Evolutionary conservation across 2,113 vertebrate species (phyloP).

Genomic region (Macquaria australasica): DNA sequence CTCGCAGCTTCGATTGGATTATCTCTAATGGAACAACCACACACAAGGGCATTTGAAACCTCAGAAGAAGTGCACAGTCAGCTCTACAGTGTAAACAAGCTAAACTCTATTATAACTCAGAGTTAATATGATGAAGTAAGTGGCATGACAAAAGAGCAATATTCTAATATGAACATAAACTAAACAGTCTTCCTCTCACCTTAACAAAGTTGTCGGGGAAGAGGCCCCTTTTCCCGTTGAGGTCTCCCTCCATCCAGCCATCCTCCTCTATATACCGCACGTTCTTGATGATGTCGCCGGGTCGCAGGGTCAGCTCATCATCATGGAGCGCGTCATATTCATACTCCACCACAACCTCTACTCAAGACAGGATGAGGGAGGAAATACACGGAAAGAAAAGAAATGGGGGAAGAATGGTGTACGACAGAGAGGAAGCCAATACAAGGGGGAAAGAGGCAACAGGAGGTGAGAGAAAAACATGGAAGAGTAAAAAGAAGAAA

Average conservation of each 20-base stretch:
- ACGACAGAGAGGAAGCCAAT: neutral
- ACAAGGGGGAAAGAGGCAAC: no score
- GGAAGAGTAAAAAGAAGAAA: neutral
- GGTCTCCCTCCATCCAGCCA: slow-evolving; percentile 97
- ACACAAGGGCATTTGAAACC: neutral
- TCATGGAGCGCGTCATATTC: slow-evolving; percentile 94
- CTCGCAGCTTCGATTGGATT: neutral
- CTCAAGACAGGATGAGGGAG: slow-evolving; percentile 55
- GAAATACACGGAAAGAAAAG: neutral
- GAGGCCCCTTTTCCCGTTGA: slow-evolving; percentile 92
- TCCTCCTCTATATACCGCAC: slow-evolving; percentile 93
- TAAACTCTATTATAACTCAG: neutral
- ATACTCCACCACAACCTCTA: slow-evolving; percentile 96
- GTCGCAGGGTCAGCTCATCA: slow-evolving; percentile 93
- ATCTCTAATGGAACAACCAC: slow-evolving; percentile 2
- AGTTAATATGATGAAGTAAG: neutral
- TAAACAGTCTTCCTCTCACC: slow-evolving; percentile 77
- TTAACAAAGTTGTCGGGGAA: slow-evolving; percentile 99
- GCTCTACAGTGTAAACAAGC: neutral
- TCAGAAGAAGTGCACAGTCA: neutral
- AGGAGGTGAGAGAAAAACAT: neutral
- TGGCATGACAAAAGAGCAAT: neutral
- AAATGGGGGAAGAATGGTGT: neutral
- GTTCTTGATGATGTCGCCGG: slow-evolving; percentile 93
- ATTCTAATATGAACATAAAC: neutral